Evolutionary conservation across 2,797 vertebrate genomes (phyloP), one percentile per base, ranked within the genome.

Genomic region (Phoxinus dragarum): DNA sequence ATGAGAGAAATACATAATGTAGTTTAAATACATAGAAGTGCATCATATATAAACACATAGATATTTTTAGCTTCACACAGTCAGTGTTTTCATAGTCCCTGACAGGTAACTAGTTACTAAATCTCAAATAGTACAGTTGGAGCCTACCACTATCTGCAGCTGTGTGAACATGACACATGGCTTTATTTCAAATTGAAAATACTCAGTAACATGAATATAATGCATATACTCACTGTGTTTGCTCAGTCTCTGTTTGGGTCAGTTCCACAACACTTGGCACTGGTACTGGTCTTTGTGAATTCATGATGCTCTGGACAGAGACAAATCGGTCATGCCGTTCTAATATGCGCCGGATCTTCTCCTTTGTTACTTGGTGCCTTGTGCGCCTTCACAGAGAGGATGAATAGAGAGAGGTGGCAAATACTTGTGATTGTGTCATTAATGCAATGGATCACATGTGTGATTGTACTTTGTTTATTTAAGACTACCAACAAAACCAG

Each of bases 261-360:
- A 97, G 96, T 84, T 93, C 91, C 94, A 98, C 92, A 59, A 82
- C 74, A 87, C 74, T 80, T 79, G 61, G 81, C 27, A 86, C 47
- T 11, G 74, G 84, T 71, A 79, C 76, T n/a, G 79, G 21, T 86
- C 66, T 82, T 49, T 94, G 92, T 89, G 98, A 97, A 88, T 93
- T 91, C 95, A 99, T 94, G 84, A 99, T 94, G 69, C 95, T 94
- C 61, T 95, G 93, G 86, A 99, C 93, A 6, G 96, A 95, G 89
- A 98, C 96, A 68, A 93, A 96, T 85, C 90, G 96, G 44, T 99
- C 97, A 82, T 96, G 98, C 6, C 93, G 92, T 27, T 96, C 95
- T 85, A 99, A 93, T 96, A 99, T 99, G 89, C 94, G 95, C 84
- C 93, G 92, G 83, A 99, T 98, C 89, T 91, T 97, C 90, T 99